Evolutionary conservation across 2,888 invertebrate genomes (phyloP), one percentile per base, ranked within the genome.

Genomic region (Seira musarum): DNA sequence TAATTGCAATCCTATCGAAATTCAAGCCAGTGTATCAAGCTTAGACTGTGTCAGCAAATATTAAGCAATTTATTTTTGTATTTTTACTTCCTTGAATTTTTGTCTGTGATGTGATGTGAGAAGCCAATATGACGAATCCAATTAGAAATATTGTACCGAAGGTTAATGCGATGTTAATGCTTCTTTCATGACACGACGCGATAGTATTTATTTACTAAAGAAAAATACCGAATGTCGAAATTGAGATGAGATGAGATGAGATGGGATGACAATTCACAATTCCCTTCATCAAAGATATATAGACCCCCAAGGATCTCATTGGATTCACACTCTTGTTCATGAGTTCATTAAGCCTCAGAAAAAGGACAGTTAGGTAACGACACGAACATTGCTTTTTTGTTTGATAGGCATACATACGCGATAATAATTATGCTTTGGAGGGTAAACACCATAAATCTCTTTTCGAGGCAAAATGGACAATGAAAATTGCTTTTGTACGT

Each of bases 391-490:
- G 8, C 8, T 63, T 15, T 63, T 8, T 17, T 63, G 5, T 22
- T 65, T 57, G 65, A 19, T 3, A 49, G 19, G 6, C 2, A 24
- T 70, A 17, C 1, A 17, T 49, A 5, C 21, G 17, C 21, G n/a
- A 30, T 60, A 66, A 53, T 68, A 40, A 22, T 15, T 19, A 68
- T 67, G 75, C 40, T 60, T 75, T 67, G 17, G 68, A 66, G 75
- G 68, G 68, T 63, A 75, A 75, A 68, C 57, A 73, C 19, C 40
- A 73, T 73, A 71, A 71, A 71, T 71, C 71, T 57, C 21, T 22
- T 22, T n/a, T 69, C 30, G 40, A 40, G 40, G 40, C 13, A 13
- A 40, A 40, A 40, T 40, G 40, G 40, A 40, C 40, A n/a, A 40
- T 40, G 40, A 40, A 68, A 60, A 77, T 65, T 66, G 64, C 57